Conservation (phyloP, 2,888 invertebrate genomes). For the Synanthedon vespiformis region DNA sequence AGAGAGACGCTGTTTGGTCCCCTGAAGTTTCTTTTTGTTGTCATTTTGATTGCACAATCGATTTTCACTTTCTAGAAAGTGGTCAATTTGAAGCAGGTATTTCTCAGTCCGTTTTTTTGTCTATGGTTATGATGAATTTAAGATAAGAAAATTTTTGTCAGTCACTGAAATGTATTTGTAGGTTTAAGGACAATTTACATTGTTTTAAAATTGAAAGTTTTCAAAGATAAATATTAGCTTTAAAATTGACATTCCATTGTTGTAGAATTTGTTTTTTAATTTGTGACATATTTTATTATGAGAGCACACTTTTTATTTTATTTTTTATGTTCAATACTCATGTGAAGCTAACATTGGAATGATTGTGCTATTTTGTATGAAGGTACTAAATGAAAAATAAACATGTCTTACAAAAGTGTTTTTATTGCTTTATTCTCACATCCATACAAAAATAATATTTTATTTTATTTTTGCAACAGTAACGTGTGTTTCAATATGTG, state of each 20-base stretch:
- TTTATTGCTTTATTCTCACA: slow-evolving; percentile 1
- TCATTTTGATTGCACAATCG: too few relatives aligned
- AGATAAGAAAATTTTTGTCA: not conserved
- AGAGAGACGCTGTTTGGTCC: too few relatives aligned
- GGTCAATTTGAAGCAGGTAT: too few relatives aligned
- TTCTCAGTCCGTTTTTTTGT: too few relatives aligned
- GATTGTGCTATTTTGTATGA: slow-evolving; percentile 31
- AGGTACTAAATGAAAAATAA: slow-evolving; percentile 6
- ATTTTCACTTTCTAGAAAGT: too few relatives aligned
- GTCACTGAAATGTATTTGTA: not conserved
- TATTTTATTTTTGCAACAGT: too few relatives aligned
- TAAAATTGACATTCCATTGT: slow-evolving; percentile 19
- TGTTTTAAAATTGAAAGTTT: too few relatives aligned
- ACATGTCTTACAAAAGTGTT: slow-evolving; percentile 2
- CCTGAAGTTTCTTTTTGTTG: too few relatives aligned
- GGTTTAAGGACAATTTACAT: too few relatives aligned
- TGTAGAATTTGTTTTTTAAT: slow-evolving; percentile 1
- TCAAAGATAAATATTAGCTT: not conserved
- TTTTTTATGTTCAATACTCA: slow-evolving; percentile 30
- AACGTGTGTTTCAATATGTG: too few relatives aligned
- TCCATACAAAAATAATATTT: too few relatives aligned
- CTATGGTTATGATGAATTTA: too few relatives aligned
- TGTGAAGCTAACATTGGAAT: slow-evolving; percentile 33
- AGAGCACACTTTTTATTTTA: slow-evolving; percentile 8
- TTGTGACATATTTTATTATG: slow-evolving; percentile 9